Percentiles rank a stretch among this genome's conserved stretches.
Evolutionary conservation across 2,888 invertebrate species (phyloP).

Genomic region (Aplocera efformata): DNA sequence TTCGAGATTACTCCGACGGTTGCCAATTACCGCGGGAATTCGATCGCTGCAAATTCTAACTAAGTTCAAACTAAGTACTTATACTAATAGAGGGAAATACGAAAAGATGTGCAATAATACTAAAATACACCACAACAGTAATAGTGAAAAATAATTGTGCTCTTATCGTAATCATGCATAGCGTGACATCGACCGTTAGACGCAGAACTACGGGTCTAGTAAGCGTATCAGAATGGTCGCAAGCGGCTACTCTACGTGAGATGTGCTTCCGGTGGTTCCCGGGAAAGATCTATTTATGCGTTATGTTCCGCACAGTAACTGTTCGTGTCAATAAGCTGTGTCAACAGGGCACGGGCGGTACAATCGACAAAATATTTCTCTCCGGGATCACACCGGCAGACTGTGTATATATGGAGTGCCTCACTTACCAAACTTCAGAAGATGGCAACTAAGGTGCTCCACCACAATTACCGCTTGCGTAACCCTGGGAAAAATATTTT

Average conservation of each 20-base stretch:
- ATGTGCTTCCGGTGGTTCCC: constrained; percentile 75
- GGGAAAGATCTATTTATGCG: constrained; percentile 79
- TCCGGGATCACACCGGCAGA: constrained; percentile 79
- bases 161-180: constrained; percentile 77
- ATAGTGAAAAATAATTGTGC: constrained; percentile 63
- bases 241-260: constrained; percentile 76
- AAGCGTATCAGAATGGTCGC: constrained; percentile 58
- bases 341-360: constrained; percentile 72
- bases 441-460: constrained; percentile 81
- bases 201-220: constrained; percentile 53
- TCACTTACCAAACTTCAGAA: constrained; percentile 80
- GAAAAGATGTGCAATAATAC: constrained; percentile 59
- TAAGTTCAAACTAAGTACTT: constrained; percentile 24
- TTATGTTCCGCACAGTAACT: constrained; percentile 73
- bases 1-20: constrained; percentile 48
- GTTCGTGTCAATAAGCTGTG: constrained; percentile 66
- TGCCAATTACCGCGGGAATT: constrained; percentile 38
- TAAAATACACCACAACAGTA: constrained; percentile 60
- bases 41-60: constrained; percentile 29
- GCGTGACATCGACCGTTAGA: constrained; percentile 73
- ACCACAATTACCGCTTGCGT: constrained; percentile 81
- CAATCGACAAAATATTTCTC: constrained; percentile 80
- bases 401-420: constrained; percentile 79
- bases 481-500: constrained; percentile 81
- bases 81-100: constrained; percentile 35